Conservation (phyloP, 2,888 invertebrate species). For the Drosophila quinaria region DNA sequence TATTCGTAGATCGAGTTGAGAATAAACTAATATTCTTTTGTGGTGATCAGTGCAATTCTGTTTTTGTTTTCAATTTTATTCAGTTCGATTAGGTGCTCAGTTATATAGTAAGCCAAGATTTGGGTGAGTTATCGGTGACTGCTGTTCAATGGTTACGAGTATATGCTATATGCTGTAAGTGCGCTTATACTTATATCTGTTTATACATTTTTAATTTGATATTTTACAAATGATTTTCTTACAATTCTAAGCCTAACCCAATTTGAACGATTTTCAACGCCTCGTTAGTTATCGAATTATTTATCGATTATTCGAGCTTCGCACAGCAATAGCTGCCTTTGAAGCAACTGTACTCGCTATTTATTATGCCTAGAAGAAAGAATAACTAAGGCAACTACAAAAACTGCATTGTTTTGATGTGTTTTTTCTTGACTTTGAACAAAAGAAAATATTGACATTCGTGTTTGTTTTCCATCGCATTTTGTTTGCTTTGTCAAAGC, state of each 20-base stretch:
- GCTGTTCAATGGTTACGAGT: conserved; percentile 19
- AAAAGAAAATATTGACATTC: conserved; percentile 82
- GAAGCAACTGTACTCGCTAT: conserved; percentile 51
- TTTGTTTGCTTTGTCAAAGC: conserved; percentile 30
- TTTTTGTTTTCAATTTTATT: conserved; percentile 5
- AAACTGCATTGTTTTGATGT: conserved; percentile 31
- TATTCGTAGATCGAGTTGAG: conserved; percentile 8
- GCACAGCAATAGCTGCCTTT: conserved; percentile 20
- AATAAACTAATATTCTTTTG: conserved; percentile 28
- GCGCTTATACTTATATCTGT: conserved; percentile 26
- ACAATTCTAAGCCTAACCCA: conserved; percentile 39
- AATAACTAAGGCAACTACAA: conserved; percentile 49
- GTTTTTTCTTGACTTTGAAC: conserved; percentile 24
- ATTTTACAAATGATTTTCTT: conserved; percentile 47
- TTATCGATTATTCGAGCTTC: conserved; percentile 32
- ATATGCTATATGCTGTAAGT: conserved; percentile 20
- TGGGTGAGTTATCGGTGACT: conserved; percentile 50
- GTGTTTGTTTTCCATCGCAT: conserved; percentile 52
- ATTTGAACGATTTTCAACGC: conserved; percentile 10
- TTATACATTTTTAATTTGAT: conserved; percentile 44
- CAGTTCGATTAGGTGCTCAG: conserved; percentile 33
- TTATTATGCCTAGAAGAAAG: conserved; percentile 40
- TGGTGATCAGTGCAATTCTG: conserved; percentile 37
- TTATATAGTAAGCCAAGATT: conserved; percentile 38
- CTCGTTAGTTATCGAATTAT: conserved; percentile 30